Evolutionary conservation across 2,797 vertebrate genomes (phyloP).

Genomic region (Parambassis ranga): DNA sequence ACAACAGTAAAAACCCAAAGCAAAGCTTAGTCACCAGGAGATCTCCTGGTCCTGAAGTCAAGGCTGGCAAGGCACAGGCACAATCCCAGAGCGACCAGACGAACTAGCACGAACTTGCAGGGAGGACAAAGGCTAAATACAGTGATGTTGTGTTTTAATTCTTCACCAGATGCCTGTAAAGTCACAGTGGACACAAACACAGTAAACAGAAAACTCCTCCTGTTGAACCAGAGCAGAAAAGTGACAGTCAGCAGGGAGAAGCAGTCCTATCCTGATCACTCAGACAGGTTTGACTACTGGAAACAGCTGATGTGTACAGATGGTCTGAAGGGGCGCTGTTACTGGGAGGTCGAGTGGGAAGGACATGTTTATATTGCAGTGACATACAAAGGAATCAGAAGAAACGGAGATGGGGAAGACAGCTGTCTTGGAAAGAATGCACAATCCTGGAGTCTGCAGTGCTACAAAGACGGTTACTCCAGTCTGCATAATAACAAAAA

Average conservation of each 20-base stretch:
- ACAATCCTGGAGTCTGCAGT: constrained; percentile 46
- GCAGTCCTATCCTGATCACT: constrained; percentile 30
- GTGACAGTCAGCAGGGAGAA: background rate
- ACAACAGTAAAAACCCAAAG: too few species aligned
- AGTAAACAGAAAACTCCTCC: background rate
- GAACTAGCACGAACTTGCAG: too few species aligned
- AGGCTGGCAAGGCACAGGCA: too few species aligned
- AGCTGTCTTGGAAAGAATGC: constrained; percentile 25
- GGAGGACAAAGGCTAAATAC: too few species aligned
- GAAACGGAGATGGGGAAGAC: background rate
- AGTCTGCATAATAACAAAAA: background rate
- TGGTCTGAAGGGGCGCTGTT: constrained; percentile 13
- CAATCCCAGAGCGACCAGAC: too few species aligned
- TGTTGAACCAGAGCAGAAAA: constrained; percentile 30
- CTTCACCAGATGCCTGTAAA: constrained; percentile 1
- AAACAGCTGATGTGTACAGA: constrained; percentile 43
- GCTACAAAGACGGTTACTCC: background rate
- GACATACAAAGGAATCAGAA: constrained; percentile 13
- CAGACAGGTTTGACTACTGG: constrained; percentile 42
- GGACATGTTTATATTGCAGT: constrained; percentile 11
- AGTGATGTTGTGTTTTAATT: background rate
- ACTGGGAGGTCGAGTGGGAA: constrained; percentile 40
- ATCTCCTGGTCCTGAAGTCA: too few species aligned
- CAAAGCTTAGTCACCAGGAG: too few species aligned
- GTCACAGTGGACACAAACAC: constrained; percentile 40